A percentile compares a stretch with the other conserved stretches of the same genome.
Conservation (phyloP, 2,797 vertebrate species). For the Mionectes olivaceus region DNA sequence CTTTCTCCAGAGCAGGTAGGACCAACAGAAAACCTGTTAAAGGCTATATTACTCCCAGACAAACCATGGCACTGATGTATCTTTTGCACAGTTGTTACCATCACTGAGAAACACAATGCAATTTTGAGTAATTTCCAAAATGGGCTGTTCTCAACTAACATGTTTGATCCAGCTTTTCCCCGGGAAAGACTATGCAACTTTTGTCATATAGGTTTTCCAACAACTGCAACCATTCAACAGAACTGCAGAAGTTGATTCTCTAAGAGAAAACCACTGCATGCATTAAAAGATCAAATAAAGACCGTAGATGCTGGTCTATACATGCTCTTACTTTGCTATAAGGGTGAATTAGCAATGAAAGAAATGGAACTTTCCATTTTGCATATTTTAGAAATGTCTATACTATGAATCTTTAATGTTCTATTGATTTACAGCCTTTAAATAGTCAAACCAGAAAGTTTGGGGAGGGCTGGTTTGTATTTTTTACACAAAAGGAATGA, state of each 20-base stretch:
- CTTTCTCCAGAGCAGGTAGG: neutral
- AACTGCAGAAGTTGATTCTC: neutral
- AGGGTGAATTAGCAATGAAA: neutral
- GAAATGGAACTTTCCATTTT: neutral
- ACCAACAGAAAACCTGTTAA: neutral
- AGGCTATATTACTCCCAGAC: neutral
- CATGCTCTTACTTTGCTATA: neutral
- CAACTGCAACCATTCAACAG: neutral
- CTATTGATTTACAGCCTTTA: neutral
- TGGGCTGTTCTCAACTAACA: neutral
- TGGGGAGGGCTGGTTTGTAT: fast-evolving
- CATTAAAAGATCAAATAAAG: neutral
- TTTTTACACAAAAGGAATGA: neutral
- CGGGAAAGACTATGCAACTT: neutral
- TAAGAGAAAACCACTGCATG: neutral
- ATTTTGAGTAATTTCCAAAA: neutral
- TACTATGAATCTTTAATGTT: neutral
- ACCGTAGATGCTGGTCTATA: neutral
- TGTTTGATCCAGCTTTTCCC: neutral
- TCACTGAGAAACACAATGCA: neutral
- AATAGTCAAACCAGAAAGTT: neutral
- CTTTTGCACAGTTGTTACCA: neutral
- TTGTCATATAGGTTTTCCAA: neutral
- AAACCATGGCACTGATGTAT: neutral
- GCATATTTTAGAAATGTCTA: neutral